Percentiles rank a stretch among this genome's conserved stretches.
Evolutionary conservation across 2,113 vertebrate genomes (phyloP).

Genomic region (Epinephelus moara): DNA sequence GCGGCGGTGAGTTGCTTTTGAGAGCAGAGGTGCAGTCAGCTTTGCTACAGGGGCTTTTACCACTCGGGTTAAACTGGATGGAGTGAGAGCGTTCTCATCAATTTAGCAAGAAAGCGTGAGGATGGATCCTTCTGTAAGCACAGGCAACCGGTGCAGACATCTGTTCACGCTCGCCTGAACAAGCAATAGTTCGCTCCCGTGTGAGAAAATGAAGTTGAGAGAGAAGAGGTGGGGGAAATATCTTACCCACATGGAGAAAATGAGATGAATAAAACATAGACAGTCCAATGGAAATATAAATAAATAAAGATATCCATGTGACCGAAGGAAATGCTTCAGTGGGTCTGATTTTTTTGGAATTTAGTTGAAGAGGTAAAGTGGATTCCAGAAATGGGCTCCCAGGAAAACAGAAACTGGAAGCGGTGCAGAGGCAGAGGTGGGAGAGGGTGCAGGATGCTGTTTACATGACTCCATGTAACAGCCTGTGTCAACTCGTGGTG

Average conservation of each 20-base stretch:
- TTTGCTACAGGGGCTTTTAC: slow-evolving; percentile 42
- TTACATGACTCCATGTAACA: slow-evolving; percentile 66
- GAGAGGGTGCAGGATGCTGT: slow-evolving; percentile 45
- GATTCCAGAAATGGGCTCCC: slow-evolving; percentile 51
- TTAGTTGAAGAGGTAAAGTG: slow-evolving; percentile 60
- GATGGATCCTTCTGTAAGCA: slow-evolving; percentile 66
- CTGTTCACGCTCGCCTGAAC: slow-evolving; percentile 77
- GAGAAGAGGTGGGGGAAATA: slow-evolving; percentile 15
- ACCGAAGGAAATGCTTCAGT: slow-evolving; percentile 49
- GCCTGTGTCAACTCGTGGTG: slow-evolving; percentile 41
- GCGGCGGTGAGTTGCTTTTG: slow-evolving; percentile 28
- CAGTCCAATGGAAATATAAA: slow-evolving; percentile 55
- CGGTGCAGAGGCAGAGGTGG: slow-evolving; percentile 24
- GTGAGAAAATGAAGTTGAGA: slow-evolving; percentile 56
- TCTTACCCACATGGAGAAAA: slow-evolving; percentile 46
- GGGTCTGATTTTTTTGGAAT: slow-evolving; percentile 44
- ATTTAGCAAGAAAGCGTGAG: slow-evolving; percentile 63
- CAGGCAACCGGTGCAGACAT: slow-evolving; percentile 55
- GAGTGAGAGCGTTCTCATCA: slow-evolving; percentile 65
- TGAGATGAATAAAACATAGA: slow-evolving; percentile 59
- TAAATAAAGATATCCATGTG: slow-evolving; percentile 68
- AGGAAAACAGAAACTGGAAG: slow-evolving; percentile 34
- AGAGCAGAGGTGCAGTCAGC: slow-evolving; percentile 43
- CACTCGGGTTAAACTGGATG: slow-evolving; percentile 66
- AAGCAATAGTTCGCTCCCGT: slow-evolving; percentile 68